phyloP scores from a whole-genome alignment of 2,797 vertebrate genomes.

The Erpetoichthys calabaricus region DNA sequence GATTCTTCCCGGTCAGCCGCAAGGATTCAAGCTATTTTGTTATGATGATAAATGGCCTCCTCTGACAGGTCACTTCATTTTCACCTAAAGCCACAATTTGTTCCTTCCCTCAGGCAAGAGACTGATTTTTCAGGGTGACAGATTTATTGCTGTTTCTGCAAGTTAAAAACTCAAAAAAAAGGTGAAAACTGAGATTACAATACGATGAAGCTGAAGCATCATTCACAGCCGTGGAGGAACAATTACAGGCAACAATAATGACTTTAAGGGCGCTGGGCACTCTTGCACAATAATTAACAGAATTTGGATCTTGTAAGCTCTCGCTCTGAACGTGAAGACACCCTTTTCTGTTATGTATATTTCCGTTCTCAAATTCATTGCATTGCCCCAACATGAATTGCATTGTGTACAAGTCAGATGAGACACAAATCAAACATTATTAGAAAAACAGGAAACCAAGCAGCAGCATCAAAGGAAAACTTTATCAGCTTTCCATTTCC shows the following conservation, averaged over 20 bases:
- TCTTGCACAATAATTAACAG: neutral
- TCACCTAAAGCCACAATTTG: slow-evolving; percentile 76
- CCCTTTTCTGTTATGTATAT: no score
- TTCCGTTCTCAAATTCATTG: no score
- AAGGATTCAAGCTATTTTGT: slow-evolving; percentile 70
- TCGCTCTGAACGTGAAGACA: neutral
- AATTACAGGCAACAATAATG: no score
- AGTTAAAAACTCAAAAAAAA: slow-evolving; percentile 55
- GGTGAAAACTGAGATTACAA: slow-evolving; percentile 56
- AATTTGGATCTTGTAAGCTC: neutral
- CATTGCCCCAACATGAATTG: no score
- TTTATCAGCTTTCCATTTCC: no score
- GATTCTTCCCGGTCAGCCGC: slow-evolving; percentile 64
- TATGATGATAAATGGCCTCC: slow-evolving; percentile 73
- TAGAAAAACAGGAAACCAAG: no score
- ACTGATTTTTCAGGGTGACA: slow-evolving; percentile 74
- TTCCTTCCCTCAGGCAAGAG: slow-evolving; percentile 62
- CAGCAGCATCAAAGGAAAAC: no score
- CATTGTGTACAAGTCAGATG: no score
- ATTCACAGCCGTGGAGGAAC: slow-evolving; percentile 24
- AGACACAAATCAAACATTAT: no score
- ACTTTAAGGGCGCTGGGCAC: no score
- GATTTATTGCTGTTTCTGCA: slow-evolving; percentile 74
- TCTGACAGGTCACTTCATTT: slow-evolving; percentile 77
- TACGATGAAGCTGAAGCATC: slow-evolving; percentile 52